phyloP scores from a whole-genome alignment of 2,888 invertebrate species.

The Xanthorhoe designata region DNA sequence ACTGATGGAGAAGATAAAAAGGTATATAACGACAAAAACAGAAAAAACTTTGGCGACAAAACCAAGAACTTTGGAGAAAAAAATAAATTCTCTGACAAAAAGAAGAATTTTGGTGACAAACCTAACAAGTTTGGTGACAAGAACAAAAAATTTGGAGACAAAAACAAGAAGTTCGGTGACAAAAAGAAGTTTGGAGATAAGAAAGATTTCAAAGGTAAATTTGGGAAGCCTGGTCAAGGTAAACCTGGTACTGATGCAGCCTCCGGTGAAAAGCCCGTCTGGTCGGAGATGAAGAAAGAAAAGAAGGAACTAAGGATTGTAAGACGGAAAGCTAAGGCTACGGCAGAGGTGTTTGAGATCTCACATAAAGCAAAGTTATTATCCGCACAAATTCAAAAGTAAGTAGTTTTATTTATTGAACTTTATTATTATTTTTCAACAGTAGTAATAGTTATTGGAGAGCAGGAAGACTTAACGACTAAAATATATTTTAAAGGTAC shows the following conservation, averaged over 20 bases:
- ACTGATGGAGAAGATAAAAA: slow-evolving; percentile 36
- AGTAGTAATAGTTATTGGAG: no score
- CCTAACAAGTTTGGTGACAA: slow-evolving; percentile 26
- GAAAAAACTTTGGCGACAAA: slow-evolving; percentile 29
- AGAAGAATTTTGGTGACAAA: slow-evolving; percentile 36
- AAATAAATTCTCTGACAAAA: slow-evolving; percentile 17
- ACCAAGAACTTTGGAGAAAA: slow-evolving; percentile 37
- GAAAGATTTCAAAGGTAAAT: slow-evolving; percentile 39
- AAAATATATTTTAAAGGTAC: no score
- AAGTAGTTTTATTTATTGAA: slow-evolving; percentile 59
- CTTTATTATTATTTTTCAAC: no score
- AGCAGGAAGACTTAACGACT: no score
- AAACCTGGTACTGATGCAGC: slow-evolving; percentile 31
- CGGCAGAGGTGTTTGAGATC: slow-evolving; percentile 75
- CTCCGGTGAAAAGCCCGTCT: slow-evolving; percentile 84
- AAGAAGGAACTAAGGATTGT: slow-evolving; percentile 89
- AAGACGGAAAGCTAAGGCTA: slow-evolving; percentile 86
- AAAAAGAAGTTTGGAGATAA: slow-evolving; percentile 35
- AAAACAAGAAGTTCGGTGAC: slow-evolving; percentile 35
- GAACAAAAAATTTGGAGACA: slow-evolving; percentile 34
- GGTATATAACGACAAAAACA: slow-evolving; percentile 11
- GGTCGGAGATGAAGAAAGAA: slow-evolving; percentile 91
- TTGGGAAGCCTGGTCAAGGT: slow-evolving; percentile 37
- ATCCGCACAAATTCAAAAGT: slow-evolving; percentile 79
- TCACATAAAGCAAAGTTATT: slow-evolving; percentile 77